Conservation (phyloP, 1,140 invertebrate species). For the Cyclargus thomasi region DNA sequence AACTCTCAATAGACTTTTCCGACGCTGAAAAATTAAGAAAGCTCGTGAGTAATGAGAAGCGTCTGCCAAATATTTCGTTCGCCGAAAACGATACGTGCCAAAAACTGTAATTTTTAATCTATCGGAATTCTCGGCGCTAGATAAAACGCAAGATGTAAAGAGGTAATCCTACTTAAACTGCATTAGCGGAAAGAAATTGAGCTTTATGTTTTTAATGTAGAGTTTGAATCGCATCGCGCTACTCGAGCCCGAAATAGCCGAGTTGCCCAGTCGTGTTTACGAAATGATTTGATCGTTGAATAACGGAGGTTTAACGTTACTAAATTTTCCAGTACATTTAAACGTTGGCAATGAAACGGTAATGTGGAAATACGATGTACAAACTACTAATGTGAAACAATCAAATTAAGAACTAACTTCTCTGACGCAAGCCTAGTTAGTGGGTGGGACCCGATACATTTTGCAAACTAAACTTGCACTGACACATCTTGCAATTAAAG, state of each 20-base stretch:
- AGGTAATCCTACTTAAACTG: conserved; percentile 2
- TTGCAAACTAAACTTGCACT: background rate
- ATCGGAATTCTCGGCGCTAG: conserved; percentile 5
- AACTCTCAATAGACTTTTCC: conserved; percentile 1
- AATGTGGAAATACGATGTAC: background rate
- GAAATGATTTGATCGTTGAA: conserved; percentile 22
- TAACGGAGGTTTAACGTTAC: conserved; percentile 19
- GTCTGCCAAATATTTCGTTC: background rate
- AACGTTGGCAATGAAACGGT: background rate
- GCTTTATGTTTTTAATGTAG: conserved; percentile 19
- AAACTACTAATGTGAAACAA: background rate
- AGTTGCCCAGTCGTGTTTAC: conserved; percentile 33
- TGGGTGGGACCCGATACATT: background rate
- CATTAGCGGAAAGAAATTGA: background rate
- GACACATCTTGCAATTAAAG: no score
- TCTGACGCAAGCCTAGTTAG: background rate
- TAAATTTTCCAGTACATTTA: conserved; percentile 23
- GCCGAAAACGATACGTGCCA: conserved; percentile 2
- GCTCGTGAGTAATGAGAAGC: background rate
- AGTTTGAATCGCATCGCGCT: conserved; percentile 17
- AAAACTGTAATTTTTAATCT: conserved; percentile 11
- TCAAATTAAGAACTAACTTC: background rate
- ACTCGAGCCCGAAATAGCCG: conserved; percentile 29
- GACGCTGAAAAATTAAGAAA: conserved; percentile 6
- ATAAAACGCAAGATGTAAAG: conserved; percentile 14